A percentile compares a stretch with the other conserved stretches of the same genome.
phyloP scores from a whole-genome alignment of 2,888 invertebrate genomes.

The Bombylius major region DNA sequence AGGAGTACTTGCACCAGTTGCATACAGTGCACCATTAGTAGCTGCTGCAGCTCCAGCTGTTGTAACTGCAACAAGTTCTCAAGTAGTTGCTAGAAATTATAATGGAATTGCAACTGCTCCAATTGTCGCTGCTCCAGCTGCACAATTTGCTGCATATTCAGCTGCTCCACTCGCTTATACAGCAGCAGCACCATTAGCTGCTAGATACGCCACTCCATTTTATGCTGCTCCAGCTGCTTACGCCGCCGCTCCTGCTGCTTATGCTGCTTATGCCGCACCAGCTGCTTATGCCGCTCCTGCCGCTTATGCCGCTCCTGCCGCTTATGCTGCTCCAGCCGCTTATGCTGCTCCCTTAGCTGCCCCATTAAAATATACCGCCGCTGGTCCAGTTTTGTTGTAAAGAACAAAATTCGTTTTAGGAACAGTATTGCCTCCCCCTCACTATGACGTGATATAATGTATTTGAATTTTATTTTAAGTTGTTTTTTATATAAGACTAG shows the following conservation, averaged over 20 bases:
- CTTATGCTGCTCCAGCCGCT: neutral
- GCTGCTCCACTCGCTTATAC: constrained; percentile 20
- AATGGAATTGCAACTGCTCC: constrained; percentile 45
- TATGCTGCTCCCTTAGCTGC: neutral
- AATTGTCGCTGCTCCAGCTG: constrained; percentile 26
- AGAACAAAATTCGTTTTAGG: neutral
- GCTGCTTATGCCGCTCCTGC: constrained; percentile 21
- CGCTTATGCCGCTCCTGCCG: constrained; percentile 20
- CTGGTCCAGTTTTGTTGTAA: neutral
- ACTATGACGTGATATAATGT: too few species aligned
- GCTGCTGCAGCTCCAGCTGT: constrained; percentile 17
- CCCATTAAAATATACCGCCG: constrained; percentile 3
- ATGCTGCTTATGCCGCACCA: constrained; percentile 10
- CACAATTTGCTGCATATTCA: constrained; percentile 27
- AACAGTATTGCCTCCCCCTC: too few species aligned
- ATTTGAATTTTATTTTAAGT: too few species aligned
- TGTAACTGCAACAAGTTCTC: constrained; percentile 53
- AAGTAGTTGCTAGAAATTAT: constrained; percentile 49
- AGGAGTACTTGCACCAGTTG: neutral
- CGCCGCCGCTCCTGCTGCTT: constrained; percentile 18
- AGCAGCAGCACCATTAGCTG: neutral
- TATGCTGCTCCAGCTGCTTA: constrained; percentile 40
- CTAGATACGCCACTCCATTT: constrained; percentile 8
- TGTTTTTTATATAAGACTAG: too few species aligned
- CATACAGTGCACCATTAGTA: constrained; percentile 35